Conservation (phyloP, 1,140 invertebrate species). For the Ridgeia piscesae region DNA sequence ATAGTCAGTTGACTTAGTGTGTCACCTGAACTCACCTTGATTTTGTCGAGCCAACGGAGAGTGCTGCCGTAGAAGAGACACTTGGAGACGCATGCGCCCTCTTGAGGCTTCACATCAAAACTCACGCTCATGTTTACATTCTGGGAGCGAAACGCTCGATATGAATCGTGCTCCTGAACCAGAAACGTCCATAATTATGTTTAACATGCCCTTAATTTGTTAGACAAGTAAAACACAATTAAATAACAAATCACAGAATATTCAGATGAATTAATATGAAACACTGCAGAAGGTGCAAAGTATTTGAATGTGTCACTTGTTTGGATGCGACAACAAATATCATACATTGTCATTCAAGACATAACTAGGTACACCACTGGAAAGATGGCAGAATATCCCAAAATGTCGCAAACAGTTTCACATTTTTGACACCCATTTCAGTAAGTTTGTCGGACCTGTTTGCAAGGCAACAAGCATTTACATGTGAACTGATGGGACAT, state of each 20-base stretch:
- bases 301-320: too few species aligned
- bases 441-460: too few species aligned
- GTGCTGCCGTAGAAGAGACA: conserved; percentile 89
- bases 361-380: too few species aligned
- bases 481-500: not conserved
- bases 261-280: too few species aligned
- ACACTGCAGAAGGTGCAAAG: too few species aligned
- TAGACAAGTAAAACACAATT: not conserved
- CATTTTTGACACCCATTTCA: too few species aligned
- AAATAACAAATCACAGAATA: too few species aligned
- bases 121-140: conserved; percentile 85
- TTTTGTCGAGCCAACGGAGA: conserved; percentile 83
- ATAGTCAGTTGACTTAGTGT: not conserved
- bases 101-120: conserved; percentile 79
- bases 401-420: too few species aligned
- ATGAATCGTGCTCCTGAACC: conserved; percentile 70
- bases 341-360: too few species aligned
- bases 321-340: too few species aligned
- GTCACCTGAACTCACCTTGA: conserved; percentile 65
- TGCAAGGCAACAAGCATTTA: not conserved
- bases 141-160: conserved; percentile 86
- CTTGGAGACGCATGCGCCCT: conserved; percentile 61
- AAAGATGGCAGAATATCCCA: conserved; percentile 61
- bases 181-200: not conserved
- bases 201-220: not conserved